phyloP scores from a whole-genome alignment of 2,797 vertebrate species.

The Melanotaenia maccullochi region DNA sequence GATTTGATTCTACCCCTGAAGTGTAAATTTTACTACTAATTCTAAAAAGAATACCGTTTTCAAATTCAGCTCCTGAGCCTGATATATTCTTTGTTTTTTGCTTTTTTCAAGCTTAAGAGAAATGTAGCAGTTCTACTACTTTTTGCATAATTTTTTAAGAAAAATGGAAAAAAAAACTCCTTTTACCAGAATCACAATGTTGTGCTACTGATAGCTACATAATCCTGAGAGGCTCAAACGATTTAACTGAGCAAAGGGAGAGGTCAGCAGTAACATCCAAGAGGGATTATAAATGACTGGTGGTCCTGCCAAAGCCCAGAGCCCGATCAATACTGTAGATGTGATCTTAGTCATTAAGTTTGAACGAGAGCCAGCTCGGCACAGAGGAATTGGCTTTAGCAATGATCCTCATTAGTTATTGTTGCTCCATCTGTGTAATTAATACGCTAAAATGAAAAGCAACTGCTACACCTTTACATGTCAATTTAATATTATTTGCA shows the following conservation, averaged over 20 bases:
- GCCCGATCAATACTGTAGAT: slow-evolving; percentile 67
- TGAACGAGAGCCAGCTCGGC: slow-evolving; percentile 57
- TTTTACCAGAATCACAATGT: slow-evolving; percentile 20
- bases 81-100: neutral
- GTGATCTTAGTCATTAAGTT: slow-evolving; percentile 70
- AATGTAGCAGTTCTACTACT: neutral
- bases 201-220: slow-evolving; percentile 12
- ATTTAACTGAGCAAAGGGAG: slow-evolving; percentile 29
- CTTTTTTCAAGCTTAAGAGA: neutral
- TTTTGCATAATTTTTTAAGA: slow-evolving; percentile 19
- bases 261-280: slow-evolving; percentile 30
- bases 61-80: neutral
- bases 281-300: slow-evolving; percentile 62
- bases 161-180: slow-evolving; percentile 26
- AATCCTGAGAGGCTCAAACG: slow-evolving; percentile 30
- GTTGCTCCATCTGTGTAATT: slow-evolving; percentile 57
- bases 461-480: slow-evolving; percentile 28
- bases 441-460: slow-evolving; percentile 57
- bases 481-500: slow-evolving; percentile 41
- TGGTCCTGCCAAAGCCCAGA: slow-evolving; percentile 55
- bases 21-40: slow-evolving; percentile 39
- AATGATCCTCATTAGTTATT: slow-evolving; percentile 54
- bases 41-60: slow-evolving; percentile 16
- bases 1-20: slow-evolving; percentile 1
- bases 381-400: slow-evolving; percentile 41